Evolutionary conservation across 2,888 invertebrate species (phyloP), one percentile per base, ranked within the genome.

Genomic region (Dinocampus coccinellae): DNA sequence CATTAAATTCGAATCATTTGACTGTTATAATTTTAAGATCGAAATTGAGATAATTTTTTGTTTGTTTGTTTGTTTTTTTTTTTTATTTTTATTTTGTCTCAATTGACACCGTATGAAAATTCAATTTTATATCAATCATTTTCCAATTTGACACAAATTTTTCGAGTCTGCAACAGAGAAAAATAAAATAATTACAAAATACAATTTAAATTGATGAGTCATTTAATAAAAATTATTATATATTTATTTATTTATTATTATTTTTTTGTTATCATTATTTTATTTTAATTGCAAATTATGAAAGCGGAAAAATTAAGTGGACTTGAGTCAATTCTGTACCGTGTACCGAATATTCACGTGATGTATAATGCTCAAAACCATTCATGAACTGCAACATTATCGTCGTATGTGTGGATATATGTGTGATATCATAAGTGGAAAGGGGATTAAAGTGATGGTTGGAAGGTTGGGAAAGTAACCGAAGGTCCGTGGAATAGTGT

Each of bases 401-500:
- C 16, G 16, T 4, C 16, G 47, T 47, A 16, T 47, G 47, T n/a
- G 47, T 47, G 47, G 4, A 6, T n/a, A 6, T n/a, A 16, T 47
- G 16, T 47, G 47, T 60, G 22, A n/a, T 60, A n/a, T 47, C 16
- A 47, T 47, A 16, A 57, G 58, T 58, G 52, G 42, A 67, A 42
- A 20, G 33, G 39, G 29, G 47, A 20, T 57, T n/a, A n/a, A 22
- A 39, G 58, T 42, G 67, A 33, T n/a, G 26, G 57, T 29, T 29
- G 16, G 61, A 61, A 24, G 22, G 26, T 24, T 42, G n/a, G 57
- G 24, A 20, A 66, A 57, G 36, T 57, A 39, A 36, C 11, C 70
- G 70, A 71, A 71, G 70, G 70, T 66, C 55, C 58, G 62, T 66
- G 36, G 70, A 66, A 71, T 61, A 39, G 36, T 66, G 61, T 71